Evolutionary conservation across 2,888 invertebrate genomes (phyloP).

Genomic region (Apocheima hispidaria): DNA sequence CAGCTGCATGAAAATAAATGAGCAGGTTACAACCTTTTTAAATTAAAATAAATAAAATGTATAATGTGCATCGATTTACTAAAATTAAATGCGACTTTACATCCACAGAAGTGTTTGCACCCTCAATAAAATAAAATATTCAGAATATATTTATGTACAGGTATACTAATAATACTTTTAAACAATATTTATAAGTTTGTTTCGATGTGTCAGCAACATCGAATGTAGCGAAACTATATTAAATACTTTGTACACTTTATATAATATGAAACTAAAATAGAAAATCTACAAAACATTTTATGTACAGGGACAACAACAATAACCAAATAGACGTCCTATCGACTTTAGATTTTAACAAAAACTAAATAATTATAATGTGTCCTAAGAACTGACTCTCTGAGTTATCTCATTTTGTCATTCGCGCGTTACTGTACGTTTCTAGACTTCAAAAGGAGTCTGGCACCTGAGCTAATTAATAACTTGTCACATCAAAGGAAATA

Average conservation of each 20-base stretch:
- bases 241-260: slow-evolving; percentile 82
- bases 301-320: slow-evolving; percentile 82
- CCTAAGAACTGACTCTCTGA: slow-evolving; percentile 42
- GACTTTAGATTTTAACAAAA: slow-evolving; percentile 61
- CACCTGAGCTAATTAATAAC: slow-evolving; percentile 62
- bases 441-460: slow-evolving; percentile 61
- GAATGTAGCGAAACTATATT: slow-evolving; percentile 70
- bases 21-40: not conserved
- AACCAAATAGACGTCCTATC: slow-evolving; percentile 69
- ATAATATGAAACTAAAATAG: slow-evolving; percentile 75
- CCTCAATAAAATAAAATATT: slow-evolving; percentile 68
- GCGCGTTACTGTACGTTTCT: slow-evolving; percentile 37
- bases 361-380: slow-evolving; percentile 53
- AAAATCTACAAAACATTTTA: slow-evolving; percentile 84
- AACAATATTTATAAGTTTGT: slow-evolving; percentile 82
- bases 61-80: slow-evolving; percentile 27
- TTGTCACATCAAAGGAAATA: slow-evolving; percentile 61
- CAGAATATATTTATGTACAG: slow-evolving; percentile 79
- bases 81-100: slow-evolving; percentile 38
- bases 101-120: slow-evolving; percentile 51
- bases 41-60: slow-evolving; percentile 19
- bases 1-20: not conserved
- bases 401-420: not conserved
- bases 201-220: slow-evolving; percentile 66
- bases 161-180: slow-evolving; percentile 85